phyloP scores from a whole-genome alignment of 2,113 vertebrate species.

The Zootoca vivipara region DNA sequence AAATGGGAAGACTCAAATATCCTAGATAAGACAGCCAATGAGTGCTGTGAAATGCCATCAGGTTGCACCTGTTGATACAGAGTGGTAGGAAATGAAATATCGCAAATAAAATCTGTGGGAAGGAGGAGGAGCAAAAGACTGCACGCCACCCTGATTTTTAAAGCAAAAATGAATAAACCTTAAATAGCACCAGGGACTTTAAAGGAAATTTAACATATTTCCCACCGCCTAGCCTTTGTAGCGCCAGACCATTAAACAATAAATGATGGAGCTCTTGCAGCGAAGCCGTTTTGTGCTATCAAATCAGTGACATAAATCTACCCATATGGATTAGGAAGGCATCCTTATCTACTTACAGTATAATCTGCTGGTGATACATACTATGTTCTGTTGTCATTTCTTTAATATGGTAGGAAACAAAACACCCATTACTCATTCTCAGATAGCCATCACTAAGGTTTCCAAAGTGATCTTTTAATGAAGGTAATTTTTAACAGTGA shows the following conservation, averaged over 20 bases:
- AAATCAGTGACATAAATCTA: slow-evolving; percentile 66
- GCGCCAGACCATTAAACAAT: slow-evolving; percentile 53
- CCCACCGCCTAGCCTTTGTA: slow-evolving; percentile 41
- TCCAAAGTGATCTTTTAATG: slow-evolving; percentile 60
- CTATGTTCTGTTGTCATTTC: slow-evolving; percentile 53
- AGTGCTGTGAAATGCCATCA: slow-evolving; percentile 9
- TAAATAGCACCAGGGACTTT: slow-evolving; percentile 48
- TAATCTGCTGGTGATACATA: slow-evolving; percentile 61
- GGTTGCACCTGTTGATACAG: not conserved
- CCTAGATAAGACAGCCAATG: not conserved
- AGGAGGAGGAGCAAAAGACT: not conserved
- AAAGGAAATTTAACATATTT: slow-evolving; percentile 49
- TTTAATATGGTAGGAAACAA: slow-evolving; percentile 57
- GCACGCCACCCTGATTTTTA: slow-evolving; percentile 4
- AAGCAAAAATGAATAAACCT: not conserved
- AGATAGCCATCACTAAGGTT: slow-evolving; percentile 54
- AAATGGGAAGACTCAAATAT: not conserved
- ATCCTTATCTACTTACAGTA: slow-evolving; percentile 63
- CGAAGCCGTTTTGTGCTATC: slow-evolving; percentile 47
- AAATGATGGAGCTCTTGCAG: slow-evolving; percentile 65
- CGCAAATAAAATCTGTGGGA: not conserved
- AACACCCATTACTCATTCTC: slow-evolving; percentile 44
- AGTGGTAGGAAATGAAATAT: slow-evolving; percentile 8
- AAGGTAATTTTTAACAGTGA: slow-evolving; percentile 53
- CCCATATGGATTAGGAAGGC: slow-evolving; percentile 61